Base-by-base conservation (phyloP, 53 echinoderm and acorn worm species). In the Echinometra lucunter region DNA sequence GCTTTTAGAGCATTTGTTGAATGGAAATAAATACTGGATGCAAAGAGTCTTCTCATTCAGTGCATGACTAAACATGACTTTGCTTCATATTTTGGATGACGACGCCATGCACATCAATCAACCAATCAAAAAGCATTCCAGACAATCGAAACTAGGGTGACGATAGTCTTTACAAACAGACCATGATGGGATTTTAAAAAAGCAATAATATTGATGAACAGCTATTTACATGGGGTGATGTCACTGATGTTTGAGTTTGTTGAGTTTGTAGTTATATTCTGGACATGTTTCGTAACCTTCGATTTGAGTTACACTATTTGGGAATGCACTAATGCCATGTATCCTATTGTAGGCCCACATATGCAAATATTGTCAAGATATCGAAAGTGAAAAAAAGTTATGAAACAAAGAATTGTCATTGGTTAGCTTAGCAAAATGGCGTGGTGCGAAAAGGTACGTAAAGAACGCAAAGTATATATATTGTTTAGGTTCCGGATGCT, bases 101-200 rank as follows among this genome's bases (percentile, higher is more conserved):
- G 13, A 69, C 32, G 34, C 69, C 69, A 69, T 30, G 10, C 13
- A 69, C 34, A 69, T 69, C 69, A 28, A 69, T 34, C 30, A 69
- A 69, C 69, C 69, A 69, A 69, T 69, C 69, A 69, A 69, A 69
- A 69, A 69, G 34, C 69, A 69, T 28, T 69, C 30, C 69, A 69
- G 30, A 69, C 69, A 69, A 69, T 32, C 32, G 32, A 69, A 69
- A 69, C 69, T 13, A 67, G 28, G 19, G 69, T 69, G 69, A 63
- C 63, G 6, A 15, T 69, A 69, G 69, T 34, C 34, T 69, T 10
- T 11, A 12, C 69, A 1, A 69, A 44, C 44, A 45, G 45, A 83
- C 44, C 83, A 15, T 45, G 47, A 44, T 83, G 11, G 21, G 25
- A 10, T 32, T 32, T 12, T 10, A 69, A 69, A 32, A 69, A 1